These are phyloP conservation scores for Xenopus laevis DNA, from an alignment of 2,113 vertebrate species.

Conservation along the genomic window DNA sequence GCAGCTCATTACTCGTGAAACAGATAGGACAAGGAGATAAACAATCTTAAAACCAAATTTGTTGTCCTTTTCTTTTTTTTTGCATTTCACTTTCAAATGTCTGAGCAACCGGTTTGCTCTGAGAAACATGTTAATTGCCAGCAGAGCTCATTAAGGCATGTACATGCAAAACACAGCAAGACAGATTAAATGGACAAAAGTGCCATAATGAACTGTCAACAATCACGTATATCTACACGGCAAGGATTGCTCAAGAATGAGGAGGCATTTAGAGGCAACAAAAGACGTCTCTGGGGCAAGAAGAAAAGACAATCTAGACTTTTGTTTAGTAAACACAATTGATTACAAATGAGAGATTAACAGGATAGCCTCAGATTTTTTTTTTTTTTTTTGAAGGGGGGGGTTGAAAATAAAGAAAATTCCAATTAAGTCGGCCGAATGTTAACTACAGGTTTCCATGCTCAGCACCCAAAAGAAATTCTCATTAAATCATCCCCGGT, in stretches of 20 bases:
- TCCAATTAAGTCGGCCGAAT: constrained; percentile 99
- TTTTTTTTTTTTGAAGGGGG: constrained; percentile 83
- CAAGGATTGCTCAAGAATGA: constrained; percentile 89
- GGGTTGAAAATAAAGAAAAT: constrained; percentile 68
- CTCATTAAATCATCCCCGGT: constrained; percentile 96
- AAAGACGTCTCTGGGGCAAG: constrained; percentile 87
- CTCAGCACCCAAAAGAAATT: constrained; percentile 94
- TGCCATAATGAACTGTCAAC: constrained; percentile 97
- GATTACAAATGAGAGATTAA: constrained; percentile 99
- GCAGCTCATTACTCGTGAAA: not conserved
- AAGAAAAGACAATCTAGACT: constrained; percentile 95
- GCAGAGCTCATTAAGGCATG: constrained; percentile 91
- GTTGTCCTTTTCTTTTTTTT: constrained; percentile 88
- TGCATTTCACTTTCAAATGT: constrained; percentile 82
- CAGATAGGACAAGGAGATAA: constrained; percentile 58
- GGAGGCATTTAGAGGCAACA: constrained; percentile 94
- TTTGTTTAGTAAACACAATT: constrained; percentile 98
- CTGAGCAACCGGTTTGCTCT: constrained; percentile 92
- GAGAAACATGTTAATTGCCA: constrained; percentile 96
- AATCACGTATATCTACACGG: constrained; percentile 88
- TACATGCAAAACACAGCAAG: constrained; percentile 85
- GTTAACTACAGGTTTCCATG: constrained; percentile 97
- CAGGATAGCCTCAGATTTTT: constrained; percentile 86
- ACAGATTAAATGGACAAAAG: constrained; percentile 85
- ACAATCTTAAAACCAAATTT: constrained; percentile 72